phyloP scores from a whole-genome alignment of 2,888 invertebrate species.

The Apamea epomidion region DNA sequence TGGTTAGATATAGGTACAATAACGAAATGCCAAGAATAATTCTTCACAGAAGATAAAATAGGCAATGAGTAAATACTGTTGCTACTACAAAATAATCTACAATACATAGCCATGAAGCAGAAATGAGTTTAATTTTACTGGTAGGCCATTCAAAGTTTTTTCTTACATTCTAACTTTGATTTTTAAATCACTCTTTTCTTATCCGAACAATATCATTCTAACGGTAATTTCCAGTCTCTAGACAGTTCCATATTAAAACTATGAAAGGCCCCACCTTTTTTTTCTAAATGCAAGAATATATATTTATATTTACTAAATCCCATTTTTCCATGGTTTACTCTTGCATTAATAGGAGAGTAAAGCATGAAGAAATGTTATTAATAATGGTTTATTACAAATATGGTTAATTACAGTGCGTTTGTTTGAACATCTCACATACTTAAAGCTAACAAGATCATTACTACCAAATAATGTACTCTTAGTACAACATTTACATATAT shows the following conservation, averaged over 20 bases:
- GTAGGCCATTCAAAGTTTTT: constrained; percentile 27
- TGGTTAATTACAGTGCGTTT: neutral
- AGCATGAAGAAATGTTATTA: neutral
- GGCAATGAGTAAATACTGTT: constrained; percentile 4
- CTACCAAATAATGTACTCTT: constrained; percentile 30
- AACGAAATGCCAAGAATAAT: constrained; percentile 18
- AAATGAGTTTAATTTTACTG: constrained; percentile 10
- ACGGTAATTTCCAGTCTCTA: constrained; percentile 33
- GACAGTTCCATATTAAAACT: constrained; percentile 27
- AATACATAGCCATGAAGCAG: neutral
- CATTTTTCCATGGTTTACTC: constrained; percentile 11
- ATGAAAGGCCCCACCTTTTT: constrained; percentile 42
- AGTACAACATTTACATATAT: constrained; percentile 22
- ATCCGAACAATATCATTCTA: constrained; percentile 31
- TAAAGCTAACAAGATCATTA: constrained; percentile 19
- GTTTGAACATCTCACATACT: neutral
- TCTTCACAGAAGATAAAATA: constrained; percentile 38
- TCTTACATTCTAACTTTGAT: constrained; percentile 40
- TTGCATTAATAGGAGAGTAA: neutral
- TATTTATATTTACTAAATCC: neutral
- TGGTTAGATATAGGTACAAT: neutral
- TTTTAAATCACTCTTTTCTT: constrained; percentile 16
- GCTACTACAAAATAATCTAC: constrained; percentile 9
- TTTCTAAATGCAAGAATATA: neutral
- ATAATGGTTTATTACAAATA: constrained; percentile 3